A percentile compares a stretch with the other conserved stretches of the same genome.
Conservation (phyloP, 1,140 invertebrate genomes). For the Lutraria rhynchaena region DNA sequence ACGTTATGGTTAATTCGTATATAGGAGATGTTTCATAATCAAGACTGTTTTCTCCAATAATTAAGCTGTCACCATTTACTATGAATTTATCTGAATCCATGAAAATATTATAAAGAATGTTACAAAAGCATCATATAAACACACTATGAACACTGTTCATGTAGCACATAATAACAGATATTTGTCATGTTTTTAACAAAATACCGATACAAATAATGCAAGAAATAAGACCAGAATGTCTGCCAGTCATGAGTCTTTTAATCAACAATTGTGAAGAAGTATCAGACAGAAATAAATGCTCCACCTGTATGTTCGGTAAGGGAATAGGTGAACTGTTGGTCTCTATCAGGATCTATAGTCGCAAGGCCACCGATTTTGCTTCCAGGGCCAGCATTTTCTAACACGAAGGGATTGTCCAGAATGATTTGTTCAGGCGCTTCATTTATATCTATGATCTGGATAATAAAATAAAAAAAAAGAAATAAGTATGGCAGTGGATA, state of each 20-base stretch:
- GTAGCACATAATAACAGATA: no score
- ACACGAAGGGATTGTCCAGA: conserved; percentile 56
- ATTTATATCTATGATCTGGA: conserved; percentile 70
- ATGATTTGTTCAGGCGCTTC: conserved; percentile 64
- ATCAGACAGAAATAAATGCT: no score
- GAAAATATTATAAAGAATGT: no score
- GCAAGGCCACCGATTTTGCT: conserved; percentile 57
- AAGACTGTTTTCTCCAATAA: conserved; percentile 52
- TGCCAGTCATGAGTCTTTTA: no score
- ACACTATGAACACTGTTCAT: no score
- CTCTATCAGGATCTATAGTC: conserved; percentile 64
- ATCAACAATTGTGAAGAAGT: no score
- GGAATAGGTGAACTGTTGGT: conserved; percentile 65
- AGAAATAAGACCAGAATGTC: not conserved
- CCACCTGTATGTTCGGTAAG: conserved; percentile 28
- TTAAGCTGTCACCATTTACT: conserved; percentile 59
- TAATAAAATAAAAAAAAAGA: not conserved
- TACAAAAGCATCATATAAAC: no score
- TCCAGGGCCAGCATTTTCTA: conserved; percentile 62
- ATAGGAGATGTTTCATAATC: conserved; percentile 62
- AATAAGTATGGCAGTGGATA: not conserved
- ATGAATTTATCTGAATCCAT: conserved; percentile 65
- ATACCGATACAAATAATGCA: no score
- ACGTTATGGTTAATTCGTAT: conserved; percentile 57
- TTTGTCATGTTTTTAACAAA: not conserved